A percentile compares a stretch with the other conserved stretches of the same genome.
Conservation (phyloP, 2,797 vertebrate species). For the Microcaecilia unicolor region DNA sequence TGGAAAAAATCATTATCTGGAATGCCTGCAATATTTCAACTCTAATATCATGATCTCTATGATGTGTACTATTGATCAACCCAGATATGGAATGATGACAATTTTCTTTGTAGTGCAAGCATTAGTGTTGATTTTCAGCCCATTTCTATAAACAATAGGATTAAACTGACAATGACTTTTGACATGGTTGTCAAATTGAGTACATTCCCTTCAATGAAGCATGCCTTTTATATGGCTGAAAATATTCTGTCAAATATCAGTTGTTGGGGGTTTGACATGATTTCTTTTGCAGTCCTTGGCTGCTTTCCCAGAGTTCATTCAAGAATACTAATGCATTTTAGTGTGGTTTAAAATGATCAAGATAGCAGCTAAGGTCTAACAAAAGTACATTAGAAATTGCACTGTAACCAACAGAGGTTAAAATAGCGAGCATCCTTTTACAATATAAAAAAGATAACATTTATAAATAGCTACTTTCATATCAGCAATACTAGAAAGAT, state of each 20-base stretch:
- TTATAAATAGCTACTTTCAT: background rate
- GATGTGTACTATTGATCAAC: too few species aligned
- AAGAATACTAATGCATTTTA: conserved; percentile 5
- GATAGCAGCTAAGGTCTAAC: background rate
- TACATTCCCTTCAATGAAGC: conserved; percentile 13
- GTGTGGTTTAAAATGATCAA: conserved; percentile 1
- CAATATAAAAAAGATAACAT: background rate
- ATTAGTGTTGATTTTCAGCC: too few species aligned
- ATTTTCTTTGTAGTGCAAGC: too few species aligned
- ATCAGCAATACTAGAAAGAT: too few species aligned
- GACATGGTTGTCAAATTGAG: conserved; percentile 1
- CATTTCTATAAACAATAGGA: too few species aligned
- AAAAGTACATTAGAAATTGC: background rate
- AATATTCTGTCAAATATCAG: background rate
- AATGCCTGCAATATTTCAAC: too few species aligned
- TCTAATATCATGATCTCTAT: too few species aligned
- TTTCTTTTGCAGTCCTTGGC: conserved; percentile 11
- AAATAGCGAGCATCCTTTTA: background rate
- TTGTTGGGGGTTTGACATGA: background rate
- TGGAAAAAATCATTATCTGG: too few species aligned
- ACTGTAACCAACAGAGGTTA: background rate
- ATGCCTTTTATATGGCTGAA: conserved; percentile 3
- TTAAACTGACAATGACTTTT: too few species aligned
- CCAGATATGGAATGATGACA: too few species aligned
- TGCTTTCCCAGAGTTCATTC: conserved; percentile 16